Percentiles rank a stretch among this genome's conserved stretches.
phyloP scores from a whole-genome alignment of 2,113 vertebrate species.

The Etheostoma cragini region DNA sequence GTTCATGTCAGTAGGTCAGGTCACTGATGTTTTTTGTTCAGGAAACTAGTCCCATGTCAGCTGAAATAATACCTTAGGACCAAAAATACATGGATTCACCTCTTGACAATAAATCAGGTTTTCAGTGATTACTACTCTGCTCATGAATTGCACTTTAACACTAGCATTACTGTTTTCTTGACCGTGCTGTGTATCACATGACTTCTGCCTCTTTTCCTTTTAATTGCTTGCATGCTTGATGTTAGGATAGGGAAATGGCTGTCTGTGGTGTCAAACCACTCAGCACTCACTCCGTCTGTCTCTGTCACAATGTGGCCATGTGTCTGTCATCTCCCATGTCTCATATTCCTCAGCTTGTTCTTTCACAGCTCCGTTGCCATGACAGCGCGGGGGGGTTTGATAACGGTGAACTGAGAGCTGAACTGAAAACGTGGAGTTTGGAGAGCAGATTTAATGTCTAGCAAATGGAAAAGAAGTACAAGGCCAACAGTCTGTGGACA shows the following conservation, averaged over 20 bases:
- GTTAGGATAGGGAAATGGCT: conserved; percentile 59
- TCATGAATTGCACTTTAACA: conserved; percentile 22
- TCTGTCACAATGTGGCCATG: conserved; percentile 80
- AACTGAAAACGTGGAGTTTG: conserved; percentile 67
- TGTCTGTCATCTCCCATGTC: conserved; percentile 72
- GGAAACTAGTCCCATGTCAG: conserved; percentile 2
- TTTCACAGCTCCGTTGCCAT: conserved; percentile 83
- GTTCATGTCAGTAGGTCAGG: conserved; percentile 29
- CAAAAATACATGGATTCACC: conserved; percentile 2
- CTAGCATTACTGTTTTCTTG: conserved; percentile 8
- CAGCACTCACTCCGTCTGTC: conserved; percentile 71
- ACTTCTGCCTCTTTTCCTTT: conserved; percentile 58
- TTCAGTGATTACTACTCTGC: neutral
- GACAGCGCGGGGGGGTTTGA: conserved; percentile 69
- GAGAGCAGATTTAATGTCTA: conserved; percentile 66
- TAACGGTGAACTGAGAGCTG: conserved; percentile 57
- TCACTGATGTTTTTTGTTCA: conserved; percentile 32
- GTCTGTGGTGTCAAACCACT: conserved; percentile 73
- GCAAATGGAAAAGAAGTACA: conserved; percentile 57
- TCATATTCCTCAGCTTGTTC: conserved; percentile 75
- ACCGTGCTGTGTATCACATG: conserved; percentile 54
- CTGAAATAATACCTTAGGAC: conserved; percentile 14
- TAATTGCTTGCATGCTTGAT: conserved; percentile 62
- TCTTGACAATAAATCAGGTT: conserved; percentile 33
- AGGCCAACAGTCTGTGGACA: conserved; percentile 45